phyloP scores from a whole-genome alignment of 2,113 vertebrate genomes.

The Calidris pugnax region DNA sequence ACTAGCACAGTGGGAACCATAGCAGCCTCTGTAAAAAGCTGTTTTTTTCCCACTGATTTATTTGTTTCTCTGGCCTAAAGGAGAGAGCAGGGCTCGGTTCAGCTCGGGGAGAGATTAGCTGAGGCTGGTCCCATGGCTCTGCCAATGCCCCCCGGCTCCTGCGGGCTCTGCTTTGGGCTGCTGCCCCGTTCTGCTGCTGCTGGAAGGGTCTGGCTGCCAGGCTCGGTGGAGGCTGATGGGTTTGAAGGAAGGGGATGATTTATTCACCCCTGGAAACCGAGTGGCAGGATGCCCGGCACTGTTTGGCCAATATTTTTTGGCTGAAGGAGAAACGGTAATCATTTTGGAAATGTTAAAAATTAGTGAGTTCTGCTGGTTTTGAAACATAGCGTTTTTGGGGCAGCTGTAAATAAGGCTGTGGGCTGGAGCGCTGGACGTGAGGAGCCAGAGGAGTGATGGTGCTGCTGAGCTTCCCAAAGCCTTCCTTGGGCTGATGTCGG shows the following conservation, averaged over 20 bases:
- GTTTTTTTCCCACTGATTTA: not conserved
- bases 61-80: not conserved
- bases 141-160: not conserved
- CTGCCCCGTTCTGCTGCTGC: not conserved
- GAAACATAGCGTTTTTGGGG: not conserved
- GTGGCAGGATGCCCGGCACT: slow-evolving; percentile 2
- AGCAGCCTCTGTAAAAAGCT: slow-evolving; percentile 23
- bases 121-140: not conserved
- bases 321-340: not conserved
- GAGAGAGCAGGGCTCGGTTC: not conserved
- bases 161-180: not conserved
- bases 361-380: not conserved
- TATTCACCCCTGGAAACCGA: not conserved
- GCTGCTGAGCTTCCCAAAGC: not conserved
- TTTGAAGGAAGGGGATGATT: not conserved
- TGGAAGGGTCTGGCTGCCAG: accelerated
- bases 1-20: slow-evolving; percentile 26
- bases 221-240: accelerated
- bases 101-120: not conserved
- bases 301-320: not conserved
- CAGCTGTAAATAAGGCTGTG: not conserved
- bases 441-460: not conserved
- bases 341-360: not conserved
- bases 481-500: not conserved
- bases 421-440: accelerated